Evolutionary conservation across 2,797 vertebrate species (phyloP).

Genomic region (Melanotaenia trifasciata): DNA sequence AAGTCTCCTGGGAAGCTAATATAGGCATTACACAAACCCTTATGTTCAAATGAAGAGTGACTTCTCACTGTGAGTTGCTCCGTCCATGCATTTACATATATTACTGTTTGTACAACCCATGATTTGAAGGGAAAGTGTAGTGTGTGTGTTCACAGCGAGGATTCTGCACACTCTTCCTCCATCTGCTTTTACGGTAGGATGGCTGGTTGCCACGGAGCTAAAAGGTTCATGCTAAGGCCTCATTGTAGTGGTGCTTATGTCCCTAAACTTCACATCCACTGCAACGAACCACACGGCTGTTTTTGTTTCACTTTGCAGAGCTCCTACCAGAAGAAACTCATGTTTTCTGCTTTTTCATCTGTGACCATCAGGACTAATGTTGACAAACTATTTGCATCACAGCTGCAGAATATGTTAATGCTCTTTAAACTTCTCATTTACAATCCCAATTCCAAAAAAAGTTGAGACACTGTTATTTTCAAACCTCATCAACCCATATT

Average conservation of each 20-base stretch:
- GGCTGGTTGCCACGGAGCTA: slow-evolving; percentile 19
- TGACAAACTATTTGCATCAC: no score
- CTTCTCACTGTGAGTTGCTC: slow-evolving; percentile 45
- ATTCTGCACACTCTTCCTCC: slow-evolving; percentile 27
- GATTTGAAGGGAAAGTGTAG: slow-evolving; percentile 12
- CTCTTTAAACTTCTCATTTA: no score
- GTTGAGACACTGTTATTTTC: no score
- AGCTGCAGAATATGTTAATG: no score
- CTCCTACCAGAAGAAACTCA: no score
- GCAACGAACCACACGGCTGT: background rate
- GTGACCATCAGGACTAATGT: no score
- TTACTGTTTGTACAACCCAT: slow-evolving; percentile 38
- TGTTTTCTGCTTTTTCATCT: no score
- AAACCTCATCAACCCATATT: no score
- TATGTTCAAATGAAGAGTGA: slow-evolving; percentile 66
- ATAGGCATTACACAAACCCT: slow-evolving; percentile 59
- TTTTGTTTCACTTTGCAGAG: background rate
- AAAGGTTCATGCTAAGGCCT: no score
- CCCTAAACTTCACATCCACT: no score
- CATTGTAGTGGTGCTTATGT: no score
- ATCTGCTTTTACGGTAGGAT: background rate
- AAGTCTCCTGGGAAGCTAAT: slow-evolving; percentile 54
- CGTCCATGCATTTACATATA: slow-evolving; percentile 63
- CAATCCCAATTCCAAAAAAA: no score
- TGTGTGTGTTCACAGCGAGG: slow-evolving; percentile 4